Evolutionary conservation across 2,888 invertebrate species (phyloP).

Genomic region (Caenorhabditis sp.): DNA sequence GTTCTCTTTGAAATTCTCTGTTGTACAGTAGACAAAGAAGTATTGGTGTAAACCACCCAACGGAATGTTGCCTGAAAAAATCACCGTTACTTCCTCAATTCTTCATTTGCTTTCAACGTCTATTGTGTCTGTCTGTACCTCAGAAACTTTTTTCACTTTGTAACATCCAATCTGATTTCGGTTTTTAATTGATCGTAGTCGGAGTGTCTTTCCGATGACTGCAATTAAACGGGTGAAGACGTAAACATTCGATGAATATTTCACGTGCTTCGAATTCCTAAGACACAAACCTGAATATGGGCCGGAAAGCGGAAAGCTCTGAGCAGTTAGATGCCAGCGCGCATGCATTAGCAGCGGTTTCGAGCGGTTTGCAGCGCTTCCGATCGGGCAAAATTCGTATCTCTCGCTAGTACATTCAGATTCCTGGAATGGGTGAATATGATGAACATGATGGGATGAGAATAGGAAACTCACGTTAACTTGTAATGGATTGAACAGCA

Average conservation of each 20-base stretch:
- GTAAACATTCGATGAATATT: slow-evolving; percentile 14
- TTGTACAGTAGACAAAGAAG: slow-evolving; percentile 52
- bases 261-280: slow-evolving; percentile 7
- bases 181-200: slow-evolving; percentile 53
- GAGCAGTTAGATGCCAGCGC: slow-evolving; percentile 60
- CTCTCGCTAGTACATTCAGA: slow-evolving; percentile 45
- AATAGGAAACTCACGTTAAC: slow-evolving; percentile 47
- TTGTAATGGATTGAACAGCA: slow-evolving; percentile 64
- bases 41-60: slow-evolving; percentile 62
- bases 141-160: slow-evolving; percentile 41
- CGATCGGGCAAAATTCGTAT: slow-evolving; percentile 61
- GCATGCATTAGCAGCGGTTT: slow-evolving; percentile 49
- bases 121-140: slow-evolving; percentile 25
- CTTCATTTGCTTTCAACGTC: not conserved
- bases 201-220: slow-evolving; percentile 59
- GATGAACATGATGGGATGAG: not conserved
- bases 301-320: slow-evolving; percentile 62
- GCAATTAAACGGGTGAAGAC: slow-evolving; percentile 17
- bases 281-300: slow-evolving; percentile 58
- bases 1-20: slow-evolving; percentile 49
- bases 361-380: slow-evolving; percentile 61
- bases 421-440: slow-evolving; percentile 16
- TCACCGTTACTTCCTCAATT: not conserved
- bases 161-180: slow-evolving; percentile 48
- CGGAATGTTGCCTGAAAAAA: slow-evolving; percentile 61